Evolutionary conservation across 1,140 invertebrate genomes (phyloP).

Genomic region (Galleria mellonella): DNA sequence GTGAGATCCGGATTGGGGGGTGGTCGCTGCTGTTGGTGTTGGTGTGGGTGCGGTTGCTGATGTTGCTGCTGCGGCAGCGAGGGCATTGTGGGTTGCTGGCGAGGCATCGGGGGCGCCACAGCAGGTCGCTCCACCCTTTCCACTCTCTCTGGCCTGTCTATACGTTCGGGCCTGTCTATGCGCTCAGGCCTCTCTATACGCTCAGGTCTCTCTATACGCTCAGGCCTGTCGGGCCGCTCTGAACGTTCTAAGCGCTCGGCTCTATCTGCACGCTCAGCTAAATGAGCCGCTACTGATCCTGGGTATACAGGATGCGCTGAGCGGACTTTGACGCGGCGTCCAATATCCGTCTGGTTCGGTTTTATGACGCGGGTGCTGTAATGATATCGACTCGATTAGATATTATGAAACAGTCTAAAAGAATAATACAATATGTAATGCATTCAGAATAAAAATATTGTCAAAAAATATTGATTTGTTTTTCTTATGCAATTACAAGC

Average conservation of each 20-base stretch:
- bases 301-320: constrained; percentile 43
- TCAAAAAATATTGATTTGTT: too few relatives aligned
- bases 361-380: constrained; percentile 93
- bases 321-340: constrained; percentile 87
- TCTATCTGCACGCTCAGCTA: constrained; percentile 24
- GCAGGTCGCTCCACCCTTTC: constrained; percentile 24
- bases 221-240: constrained; percentile 18
- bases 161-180: constrained; percentile 19
- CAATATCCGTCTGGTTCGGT: constrained; percentile 89
- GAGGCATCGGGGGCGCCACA: constrained; percentile 6
- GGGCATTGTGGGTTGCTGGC: constrained; percentile 21
- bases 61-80: constrained; percentile 27
- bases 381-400: constrained; percentile 16
- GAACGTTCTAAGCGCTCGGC: constrained; percentile 16
- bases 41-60: constrained; percentile 29
- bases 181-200: constrained; percentile 26
- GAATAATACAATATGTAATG: neutral
- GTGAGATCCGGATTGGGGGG: constrained; percentile 78
- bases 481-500: too few relatives aligned
- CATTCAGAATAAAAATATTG: too few relatives aligned
- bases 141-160: constrained; percentile 20
- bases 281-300: constrained; percentile 20
- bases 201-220: constrained; percentile 34
- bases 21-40: constrained; percentile 52
- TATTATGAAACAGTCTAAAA: neutral